Evolutionary conservation across 2,113 vertebrate species (phyloP).

Genomic region (Nematolebias whitei): DNA sequence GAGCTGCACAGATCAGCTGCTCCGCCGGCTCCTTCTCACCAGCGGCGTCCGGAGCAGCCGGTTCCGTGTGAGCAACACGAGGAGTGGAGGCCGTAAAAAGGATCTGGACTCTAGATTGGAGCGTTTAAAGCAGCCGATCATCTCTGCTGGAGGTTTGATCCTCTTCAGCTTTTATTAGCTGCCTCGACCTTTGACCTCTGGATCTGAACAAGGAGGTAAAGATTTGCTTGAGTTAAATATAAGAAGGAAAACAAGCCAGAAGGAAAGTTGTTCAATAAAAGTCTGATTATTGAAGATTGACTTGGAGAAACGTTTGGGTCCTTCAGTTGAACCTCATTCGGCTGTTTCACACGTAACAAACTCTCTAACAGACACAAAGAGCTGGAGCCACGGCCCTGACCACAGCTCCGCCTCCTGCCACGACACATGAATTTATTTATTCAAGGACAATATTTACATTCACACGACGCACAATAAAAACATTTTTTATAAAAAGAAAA

Average conservation of each 20-base stretch:
- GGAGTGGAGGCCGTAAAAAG: constrained; percentile 74
- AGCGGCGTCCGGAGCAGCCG: constrained; percentile 53
- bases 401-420: too few species aligned
- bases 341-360: too few species aligned
- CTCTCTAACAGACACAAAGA: too few species aligned
- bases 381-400: too few species aligned
- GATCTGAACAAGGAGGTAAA: not conserved
- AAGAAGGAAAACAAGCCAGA: too few species aligned
- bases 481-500: too few species aligned
- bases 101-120: constrained; percentile 81
- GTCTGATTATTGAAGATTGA: not conserved
- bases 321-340: too few species aligned
- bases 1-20: constrained; percentile 73
- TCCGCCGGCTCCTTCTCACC: constrained; percentile 62
- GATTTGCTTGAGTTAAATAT: not conserved
- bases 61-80: constrained; percentile 70
- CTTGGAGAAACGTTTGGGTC: too few species aligned
- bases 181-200: constrained; percentile 23
- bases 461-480: too few species aligned
- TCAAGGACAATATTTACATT: too few species aligned
- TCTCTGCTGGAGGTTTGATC: constrained; percentile 75
- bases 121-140: constrained; percentile 68
- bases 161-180: constrained; percentile 54
- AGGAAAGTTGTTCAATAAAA: not conserved
- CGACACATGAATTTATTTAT: too few species aligned